A percentile compares a stretch with the other conserved stretches of the same genome.
Conservation (phyloP, 2,113 vertebrate genomes). For the Chloroceryle aenea region DNA sequence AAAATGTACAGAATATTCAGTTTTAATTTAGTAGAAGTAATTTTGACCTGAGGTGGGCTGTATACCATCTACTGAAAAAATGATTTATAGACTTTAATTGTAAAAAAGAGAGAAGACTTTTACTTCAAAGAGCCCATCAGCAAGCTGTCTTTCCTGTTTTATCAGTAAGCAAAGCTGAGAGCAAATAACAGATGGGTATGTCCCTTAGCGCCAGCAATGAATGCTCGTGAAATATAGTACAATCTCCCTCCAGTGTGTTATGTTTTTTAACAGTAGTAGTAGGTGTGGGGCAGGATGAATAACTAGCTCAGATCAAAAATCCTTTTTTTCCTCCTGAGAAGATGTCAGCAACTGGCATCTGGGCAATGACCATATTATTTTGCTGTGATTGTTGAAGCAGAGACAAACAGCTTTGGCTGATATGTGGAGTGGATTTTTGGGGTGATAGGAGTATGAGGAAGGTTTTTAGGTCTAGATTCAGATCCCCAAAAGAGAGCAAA, state of each 20-base stretch:
- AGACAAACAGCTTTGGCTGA: neutral
- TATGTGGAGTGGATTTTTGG: neutral
- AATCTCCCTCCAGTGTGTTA: slow-evolving; percentile 59
- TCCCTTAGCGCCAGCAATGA: slow-evolving; percentile 66
- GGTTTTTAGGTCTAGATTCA: neutral
- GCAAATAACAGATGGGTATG: slow-evolving; percentile 79
- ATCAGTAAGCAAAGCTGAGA: slow-evolving; percentile 76
- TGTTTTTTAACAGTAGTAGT: slow-evolving; percentile 68
- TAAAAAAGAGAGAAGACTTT: slow-evolving; percentile 71
- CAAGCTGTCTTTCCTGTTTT: slow-evolving; percentile 80
- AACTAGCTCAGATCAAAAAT: slow-evolving; percentile 51
- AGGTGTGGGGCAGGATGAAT: slow-evolving; percentile 60
- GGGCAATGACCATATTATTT: neutral
- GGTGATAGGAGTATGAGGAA: neutral
- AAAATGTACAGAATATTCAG: neutral
- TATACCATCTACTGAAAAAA: slow-evolving; percentile 58
- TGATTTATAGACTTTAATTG: slow-evolving; percentile 77
- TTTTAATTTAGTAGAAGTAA: slow-evolving; percentile 63
- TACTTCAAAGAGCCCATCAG: slow-evolving; percentile 79
- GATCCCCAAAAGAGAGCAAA: neutral
- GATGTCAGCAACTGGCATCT: slow-evolving; percentile 9
- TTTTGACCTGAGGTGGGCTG: slow-evolving; percentile 62
- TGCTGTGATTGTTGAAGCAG: neutral
- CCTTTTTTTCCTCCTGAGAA: slow-evolving; percentile 37
- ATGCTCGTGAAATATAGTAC: slow-evolving; percentile 72